Percentiles rank a stretch among this genome's conserved stretches.
These are phyloP conservation scores for Argyra leucocephala DNA, from an alignment of 2,888 invertebrate species.

Conservation along the genomic window DNA sequence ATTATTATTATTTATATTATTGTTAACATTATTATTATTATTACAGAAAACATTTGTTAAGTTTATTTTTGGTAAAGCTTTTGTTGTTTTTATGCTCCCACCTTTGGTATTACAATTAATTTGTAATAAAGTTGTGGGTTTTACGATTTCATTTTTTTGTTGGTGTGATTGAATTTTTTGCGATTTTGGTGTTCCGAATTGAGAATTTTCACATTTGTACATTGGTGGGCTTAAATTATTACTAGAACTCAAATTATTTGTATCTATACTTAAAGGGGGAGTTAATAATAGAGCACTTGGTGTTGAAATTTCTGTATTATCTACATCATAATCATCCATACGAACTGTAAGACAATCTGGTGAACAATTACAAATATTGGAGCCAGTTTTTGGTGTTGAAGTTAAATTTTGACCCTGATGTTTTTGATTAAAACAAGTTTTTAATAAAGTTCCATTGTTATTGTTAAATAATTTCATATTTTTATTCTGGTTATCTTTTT, in stretches of 20 bases:
- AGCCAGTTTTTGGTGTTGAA: background rate
- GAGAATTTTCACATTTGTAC: constrained; percentile 10
- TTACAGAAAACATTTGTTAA: constrained; percentile 38
- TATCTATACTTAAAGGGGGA: constrained; percentile 9
- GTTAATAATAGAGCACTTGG: constrained; percentile 16
- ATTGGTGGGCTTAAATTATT: background rate
- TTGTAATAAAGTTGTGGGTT: constrained; percentile 17
- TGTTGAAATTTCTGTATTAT: constrained; percentile 8
- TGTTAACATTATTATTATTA: background rate
- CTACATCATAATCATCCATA: constrained; percentile 15
- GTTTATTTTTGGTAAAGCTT: constrained; percentile 39
- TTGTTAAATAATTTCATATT: background rate
- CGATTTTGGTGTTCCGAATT: constrained; percentile 28
- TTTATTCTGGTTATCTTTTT: constrained; percentile 15
- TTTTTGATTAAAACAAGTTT: background rate
- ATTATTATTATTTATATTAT: constrained; percentile 12
- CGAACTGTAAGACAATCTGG: background rate
- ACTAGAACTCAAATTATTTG: background rate
- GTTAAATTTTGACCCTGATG: background rate
- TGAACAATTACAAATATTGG: background rate
- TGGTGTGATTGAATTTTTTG: constrained; percentile 14
- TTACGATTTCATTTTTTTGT: constrained; percentile 12
- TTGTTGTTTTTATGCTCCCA: background rate
- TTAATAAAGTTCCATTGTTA: background rate
- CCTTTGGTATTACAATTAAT: constrained; percentile 2